Base-by-base conservation (phyloP, 2,888 invertebrate genomes). In the Trilocha varians region DNA sequence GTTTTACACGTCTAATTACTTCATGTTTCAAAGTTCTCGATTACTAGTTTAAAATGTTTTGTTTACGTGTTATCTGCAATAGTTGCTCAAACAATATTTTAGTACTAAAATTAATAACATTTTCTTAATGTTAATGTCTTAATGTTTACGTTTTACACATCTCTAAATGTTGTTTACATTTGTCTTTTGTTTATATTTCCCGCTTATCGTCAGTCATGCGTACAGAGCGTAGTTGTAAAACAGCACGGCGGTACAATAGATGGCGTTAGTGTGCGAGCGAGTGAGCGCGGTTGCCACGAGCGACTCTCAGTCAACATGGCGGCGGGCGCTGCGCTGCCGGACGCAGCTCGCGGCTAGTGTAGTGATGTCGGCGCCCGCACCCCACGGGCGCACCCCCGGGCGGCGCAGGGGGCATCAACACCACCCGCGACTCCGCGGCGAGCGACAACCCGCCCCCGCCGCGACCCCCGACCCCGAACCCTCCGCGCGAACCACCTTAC, bases 341-440 rank as follows among this genome's bases (percentile, higher is more conserved):
- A 61, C 72, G 66, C 70, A 65, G 25, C 25, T 69, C 69, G 78
- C 74, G 78, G 68, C 64, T 65, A 62, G 70, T 61, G 65, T 76
- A 79, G 79, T 78, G 59, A 89, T 89, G 89, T 88, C 89, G 78
- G 78, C 78, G 78, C 75, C 87, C 76, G 78, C 79, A 78, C 79
- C 86, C 85, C 82, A 74, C 79, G 87, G 84, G 83, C 88, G 84
- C 87, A 86, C 78, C 84, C 86, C 85, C 77, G 86, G 77, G 65
- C 88, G 87, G 76, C 90, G 91, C 72, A 88, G 91, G 76, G 91
- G 91, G 55, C 91, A 91, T 76, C 91, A 91, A 78, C 91, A 91
- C 80, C 92, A 92, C 84, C 91, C 91, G 69, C 89, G 91, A 50
- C 88, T 91, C 67, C 76, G 89, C 65, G 89, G 89, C 55, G 82